Evolutionary conservation across 2,797 vertebrate genomes (phyloP), one percentile per base, ranked within the genome.

Genomic region (Silurus lanzhouensis): DNA sequence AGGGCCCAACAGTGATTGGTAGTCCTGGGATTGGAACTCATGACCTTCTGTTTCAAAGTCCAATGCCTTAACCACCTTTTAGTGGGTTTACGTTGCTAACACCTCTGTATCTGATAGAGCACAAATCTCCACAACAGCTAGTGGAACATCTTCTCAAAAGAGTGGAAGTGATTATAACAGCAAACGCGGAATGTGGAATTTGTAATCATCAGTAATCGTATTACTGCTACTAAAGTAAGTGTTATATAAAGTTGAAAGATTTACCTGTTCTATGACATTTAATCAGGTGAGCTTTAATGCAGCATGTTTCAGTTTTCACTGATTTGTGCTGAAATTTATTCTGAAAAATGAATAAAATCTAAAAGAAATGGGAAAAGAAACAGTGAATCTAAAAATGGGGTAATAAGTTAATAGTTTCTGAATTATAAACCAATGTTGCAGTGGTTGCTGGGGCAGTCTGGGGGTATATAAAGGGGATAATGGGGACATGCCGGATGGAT

Each of bases 391-490:
- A 10, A 83, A 55, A 87, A 84, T 67, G 19, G n/a, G 82, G 84
- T 76, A 84, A 86, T 84, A 58, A 87, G 68, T 87, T 57, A 86
- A 71, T 82, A 46, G 1, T 27, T 58, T 84, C 72, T 46, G 44
- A 70, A 83, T 82, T 58, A 84, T 70, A 79, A 52, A 87, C 83
- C 38, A 22, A 2, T 55, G 19, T 9, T 27, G 79, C 71, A 61
- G 7, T 85, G 72, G 79, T 68, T 82, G 8, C 22, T 1, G 12
- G 60, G 72, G 72, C 52, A 74, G 60, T 9, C 63, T n/a, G 63
- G 44, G 72, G 48, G 71, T 38, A 38, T 38, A 38, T 38, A 38
- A 48, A 25, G 38, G 68, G 68, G 68, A 44, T 38, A 72, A 44
- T 82, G 81, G 55, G 67, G 46, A 52, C 66, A 67, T 52, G 74